These are phyloP conservation scores for Pipistrellus pipistrellus DNA, from an alignment of 2,797 vertebrate species.

Conservation along the genomic window DNA sequence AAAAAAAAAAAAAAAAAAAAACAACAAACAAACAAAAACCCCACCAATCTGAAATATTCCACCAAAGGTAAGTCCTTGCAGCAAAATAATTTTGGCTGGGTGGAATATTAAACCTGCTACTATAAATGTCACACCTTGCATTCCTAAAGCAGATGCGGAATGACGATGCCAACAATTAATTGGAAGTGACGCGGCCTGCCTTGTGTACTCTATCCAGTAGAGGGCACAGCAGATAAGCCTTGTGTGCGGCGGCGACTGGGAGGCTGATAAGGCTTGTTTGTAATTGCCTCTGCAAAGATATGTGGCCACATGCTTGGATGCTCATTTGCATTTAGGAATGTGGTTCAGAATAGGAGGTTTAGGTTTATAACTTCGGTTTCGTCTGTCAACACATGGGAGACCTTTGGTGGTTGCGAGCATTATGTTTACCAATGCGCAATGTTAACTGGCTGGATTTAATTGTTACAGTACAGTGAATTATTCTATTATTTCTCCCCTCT, in stretches of 20 bases:
- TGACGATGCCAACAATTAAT: slow-evolving; percentile 90
- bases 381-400: slow-evolving; percentile 67
- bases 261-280: slow-evolving; percentile 82
- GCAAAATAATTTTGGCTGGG: slow-evolving; percentile 89
- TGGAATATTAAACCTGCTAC: slow-evolving; percentile 92
- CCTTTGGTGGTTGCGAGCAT: slow-evolving; percentile 11
- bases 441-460: slow-evolving; percentile 84
- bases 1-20: slow-evolving; percentile 17
- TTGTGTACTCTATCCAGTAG: slow-evolving; percentile 88
- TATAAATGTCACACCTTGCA: slow-evolving; percentile 91
- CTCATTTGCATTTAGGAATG: slow-evolving; percentile 88
- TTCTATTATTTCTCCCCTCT: slow-evolving; percentile 74
- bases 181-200: slow-evolving; percentile 84
- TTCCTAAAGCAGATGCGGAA: slow-evolving; percentile 88
- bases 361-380: slow-evolving; percentile 85
- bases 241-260: slow-evolving; percentile 58
- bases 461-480: slow-evolving; percentile 79
- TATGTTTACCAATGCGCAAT: slow-evolving; percentile 73
- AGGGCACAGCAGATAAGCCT: slow-evolving; percentile 88
- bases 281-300: slow-evolving; percentile 88
- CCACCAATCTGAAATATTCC: slow-evolving; percentile 77
- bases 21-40: neutral
- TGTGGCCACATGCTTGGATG: slow-evolving; percentile 85
- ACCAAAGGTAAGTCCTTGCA: slow-evolving; percentile 91
- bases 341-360: slow-evolving; percentile 86